A percentile compares a stretch with the other conserved stretches of the same genome.
phyloP scores from a whole-genome alignment of 2,797 vertebrate genomes.

The Micropoecilia bifurca region DNA sequence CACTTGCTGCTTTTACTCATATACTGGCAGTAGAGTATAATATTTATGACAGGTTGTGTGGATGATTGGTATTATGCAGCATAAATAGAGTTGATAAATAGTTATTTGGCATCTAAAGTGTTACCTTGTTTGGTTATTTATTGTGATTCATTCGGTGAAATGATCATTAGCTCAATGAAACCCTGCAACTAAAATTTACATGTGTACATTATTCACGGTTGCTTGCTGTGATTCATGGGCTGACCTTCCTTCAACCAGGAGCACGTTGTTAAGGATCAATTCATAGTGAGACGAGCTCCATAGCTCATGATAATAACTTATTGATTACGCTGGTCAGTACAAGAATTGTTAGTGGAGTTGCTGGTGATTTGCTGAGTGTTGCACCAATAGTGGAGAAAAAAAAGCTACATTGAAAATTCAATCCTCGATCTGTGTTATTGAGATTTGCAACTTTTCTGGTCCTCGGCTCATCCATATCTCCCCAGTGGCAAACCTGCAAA shows the following conservation, averaged over 20 bases:
- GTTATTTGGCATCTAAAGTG: slow-evolving; percentile 1
- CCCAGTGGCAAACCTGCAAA: slow-evolving; percentile 41
- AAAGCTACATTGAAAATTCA: neutral
- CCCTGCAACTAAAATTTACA: neutral
- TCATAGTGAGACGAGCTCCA: slow-evolving; percentile 25
- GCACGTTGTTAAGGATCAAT: slow-evolving; percentile 42
- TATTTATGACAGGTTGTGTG: neutral
- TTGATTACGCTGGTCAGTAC: slow-evolving; percentile 34
- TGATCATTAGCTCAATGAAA: slow-evolving; percentile 1
- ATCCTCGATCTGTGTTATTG: slow-evolving; percentile 11
- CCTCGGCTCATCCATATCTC: slow-evolving; percentile 24
- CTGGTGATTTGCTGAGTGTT: slow-evolving; percentile 17
- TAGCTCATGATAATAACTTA: slow-evolving; percentile 54
- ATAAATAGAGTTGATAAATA: slow-evolving; percentile 6
- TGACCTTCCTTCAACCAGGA: slow-evolving; percentile 47
- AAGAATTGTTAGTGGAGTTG: slow-evolving; percentile 30
- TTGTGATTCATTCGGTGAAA: slow-evolving; percentile 3
- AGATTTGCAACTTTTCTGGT: slow-evolving; percentile 22
- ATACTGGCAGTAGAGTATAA: neutral
- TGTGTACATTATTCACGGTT: slow-evolving; percentile 24
- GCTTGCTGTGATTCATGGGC: slow-evolving; percentile 30
- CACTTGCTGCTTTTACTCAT: neutral
- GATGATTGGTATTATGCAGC: neutral
- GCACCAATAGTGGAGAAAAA: neutral
- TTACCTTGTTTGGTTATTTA: slow-evolving; percentile 7